phyloP scores from a whole-genome alignment of 2,888 invertebrate genomes.

The Muschampia plurimacula region DNA sequence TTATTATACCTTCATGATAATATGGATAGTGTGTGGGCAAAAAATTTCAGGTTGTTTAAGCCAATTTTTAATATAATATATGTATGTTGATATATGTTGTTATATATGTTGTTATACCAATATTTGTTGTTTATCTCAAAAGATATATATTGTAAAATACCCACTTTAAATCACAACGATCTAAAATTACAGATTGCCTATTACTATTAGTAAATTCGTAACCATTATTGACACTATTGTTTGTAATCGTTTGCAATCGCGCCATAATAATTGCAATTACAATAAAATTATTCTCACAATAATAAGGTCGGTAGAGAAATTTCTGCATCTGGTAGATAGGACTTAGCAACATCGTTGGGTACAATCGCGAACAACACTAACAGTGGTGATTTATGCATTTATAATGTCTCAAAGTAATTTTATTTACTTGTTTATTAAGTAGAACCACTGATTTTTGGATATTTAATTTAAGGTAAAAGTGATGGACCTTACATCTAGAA shows the following conservation, averaged over 20 bases:
- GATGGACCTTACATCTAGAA: no score
- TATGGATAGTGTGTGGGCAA: no score
- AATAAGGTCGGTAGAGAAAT: slow-evolving; percentile 50
- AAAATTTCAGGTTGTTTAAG: no score
- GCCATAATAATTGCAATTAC: slow-evolving; percentile 47
- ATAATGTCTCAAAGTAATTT: no score
- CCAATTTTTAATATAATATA: no score
- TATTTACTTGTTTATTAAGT: no score
- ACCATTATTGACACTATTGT: slow-evolving; percentile 14
- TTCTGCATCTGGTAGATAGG: slow-evolving; percentile 44
- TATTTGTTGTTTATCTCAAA: no score
- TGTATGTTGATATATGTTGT: no score
- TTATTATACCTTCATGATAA: neutral
- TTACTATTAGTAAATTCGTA: neutral
- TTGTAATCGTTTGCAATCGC: slow-evolving; percentile 28
- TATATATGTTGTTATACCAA: no score
- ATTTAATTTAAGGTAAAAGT: no score
- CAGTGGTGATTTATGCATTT: neutral
- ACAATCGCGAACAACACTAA: slow-evolving; percentile 51
- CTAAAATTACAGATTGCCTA: neutral
- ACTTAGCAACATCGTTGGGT: slow-evolving; percentile 43
- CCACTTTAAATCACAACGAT: neutral
- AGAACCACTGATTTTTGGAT: no score
- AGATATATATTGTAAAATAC: no score
- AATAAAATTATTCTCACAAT: slow-evolving; percentile 40